Evolutionary conservation across 1,140 invertebrate species (phyloP), one percentile per base, ranked within the genome.

Genomic region (Idris sp.): DNA sequence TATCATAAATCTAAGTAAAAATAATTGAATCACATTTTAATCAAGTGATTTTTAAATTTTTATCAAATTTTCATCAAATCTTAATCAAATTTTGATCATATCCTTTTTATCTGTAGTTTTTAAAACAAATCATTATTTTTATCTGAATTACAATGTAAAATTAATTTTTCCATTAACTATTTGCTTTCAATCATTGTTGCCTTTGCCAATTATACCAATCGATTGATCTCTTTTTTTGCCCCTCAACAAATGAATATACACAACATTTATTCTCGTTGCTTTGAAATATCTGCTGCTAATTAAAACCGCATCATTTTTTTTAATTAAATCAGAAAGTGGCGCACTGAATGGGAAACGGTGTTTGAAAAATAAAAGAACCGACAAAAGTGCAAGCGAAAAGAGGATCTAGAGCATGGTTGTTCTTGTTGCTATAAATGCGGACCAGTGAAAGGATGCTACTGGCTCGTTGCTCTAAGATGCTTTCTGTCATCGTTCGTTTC

Each of bases 401-500:
- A 51, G 11, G 46, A 44, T 35, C 9, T 36, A 31, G 30, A 26
- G 10, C 26, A 8, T 15, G 13, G 15, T 44, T 43, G 36, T 44
- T 53, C 31, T 35, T 44, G 30, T 65, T 54, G n/a, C n/a, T n/a
- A n/a, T 31, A 22, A 9, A 35, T 48, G 31, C 10, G 40, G 19
- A 8, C 18, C 41, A 33, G 56, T 46, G 38, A 56, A 71, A 62
- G 67, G 67, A 71, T 56, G 56, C 48, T 53, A 69, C 48, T 18
- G 49, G 30, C 54, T 71, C 59, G 13, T 43, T 51, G 36, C 64
- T 58, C 35, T 41, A 58, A 54, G 53, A 59, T 59, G 53, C 44
- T 48, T 61, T 67, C 31, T 48, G 49, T 67, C 51, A 44, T 14
- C 18, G 28, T 41, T 48, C 35, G 36, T 68, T 68, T 68, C 31